Base-by-base conservation (phyloP, 2,888 invertebrate species). In the Platypus cylindrus region DNA sequence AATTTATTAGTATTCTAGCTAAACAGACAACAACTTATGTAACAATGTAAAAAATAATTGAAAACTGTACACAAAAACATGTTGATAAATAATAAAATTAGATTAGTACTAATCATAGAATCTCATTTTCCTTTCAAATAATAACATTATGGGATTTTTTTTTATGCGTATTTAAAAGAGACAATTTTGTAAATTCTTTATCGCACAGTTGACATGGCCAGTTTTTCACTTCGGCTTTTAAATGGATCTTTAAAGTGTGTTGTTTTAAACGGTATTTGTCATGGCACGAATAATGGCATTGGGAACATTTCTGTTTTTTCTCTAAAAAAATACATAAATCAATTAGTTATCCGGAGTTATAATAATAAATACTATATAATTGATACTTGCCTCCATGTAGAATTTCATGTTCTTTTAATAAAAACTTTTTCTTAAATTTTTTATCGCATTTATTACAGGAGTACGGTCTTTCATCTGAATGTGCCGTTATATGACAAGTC, bases 241-340 rank as follows among this genome's bases (percentile, higher is more conserved):
- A 40, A 15, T 37, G 36, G 31, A 40, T 40, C 43, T 40, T 40
- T 20, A 50, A 51, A 53, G 55, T 54, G 34, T 56, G 56, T 32
- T 52, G 50, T 7, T 49, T 51, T 18, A 56, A 38, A 15, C 51
- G 44, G 36, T 53, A 52, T 14, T 46, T 47, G 37, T 52, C 54
- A 23, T 54, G 48, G 30, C 54, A 52, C 4, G 51, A 49, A 36
- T 56, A 56, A 3, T 50, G 36, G 31, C 56, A 56, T n/a, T 48
- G 41, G 5, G 44, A 43, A 32, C 56, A 56, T 32, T 51, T 48
- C 33, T 48, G 55, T 34, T 51, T 54, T 32, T 48, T 45, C n/a
- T 54, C 55, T 48, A 43, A 30, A 45, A 43, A 22, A 46, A 44
- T 29, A 32, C 13, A 18, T 26, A 16, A 32, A 5, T 29, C 3